Conservation (phyloP, 1,140 invertebrate species). For the Chymomyza costata region DNA sequence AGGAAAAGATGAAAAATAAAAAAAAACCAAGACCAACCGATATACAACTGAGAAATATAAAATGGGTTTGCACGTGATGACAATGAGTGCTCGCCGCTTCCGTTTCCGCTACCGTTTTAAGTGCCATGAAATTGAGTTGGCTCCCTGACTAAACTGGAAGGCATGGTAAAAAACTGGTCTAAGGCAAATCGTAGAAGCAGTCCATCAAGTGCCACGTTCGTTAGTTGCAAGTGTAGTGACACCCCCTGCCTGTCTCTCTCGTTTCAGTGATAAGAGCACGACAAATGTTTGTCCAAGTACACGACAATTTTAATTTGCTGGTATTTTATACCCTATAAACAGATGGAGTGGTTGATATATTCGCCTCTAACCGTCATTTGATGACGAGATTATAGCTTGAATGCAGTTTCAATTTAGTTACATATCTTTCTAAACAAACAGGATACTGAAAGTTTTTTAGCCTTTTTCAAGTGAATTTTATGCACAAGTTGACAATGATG, state of each 20-base stretch:
- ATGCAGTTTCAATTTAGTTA: no score
- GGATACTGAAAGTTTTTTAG: constrained; percentile 16
- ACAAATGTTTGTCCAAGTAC: constrained; percentile 62
- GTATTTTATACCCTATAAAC: no score
- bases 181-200: constrained; percentile 22
- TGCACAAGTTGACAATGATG: no score
- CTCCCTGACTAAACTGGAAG: background rate
- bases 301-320: constrained; percentile 60
- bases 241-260: constrained; percentile 20
- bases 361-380: no score
- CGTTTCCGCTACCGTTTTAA: constrained; percentile 64
- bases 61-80: constrained; percentile 50
- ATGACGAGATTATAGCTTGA: no score
- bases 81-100: constrained; percentile 64
- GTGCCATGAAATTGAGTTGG: constrained; percentile 40
- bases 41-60: constrained; percentile 24
- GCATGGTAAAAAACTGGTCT: constrained; percentile 5
- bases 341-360: no score
- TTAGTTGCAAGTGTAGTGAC: constrained; percentile 42
- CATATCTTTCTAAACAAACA: no score
- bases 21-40: constrained; percentile 24
- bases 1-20: constrained; percentile 23
- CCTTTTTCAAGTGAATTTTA: constrained; percentile 22
- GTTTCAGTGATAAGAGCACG: constrained; percentile 55
- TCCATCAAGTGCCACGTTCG: constrained; percentile 54